Evolutionary conservation across 1,140 invertebrate genomes (phyloP), one percentile per base, ranked within the genome.

Genomic region (Drosophila guanche): DNA sequence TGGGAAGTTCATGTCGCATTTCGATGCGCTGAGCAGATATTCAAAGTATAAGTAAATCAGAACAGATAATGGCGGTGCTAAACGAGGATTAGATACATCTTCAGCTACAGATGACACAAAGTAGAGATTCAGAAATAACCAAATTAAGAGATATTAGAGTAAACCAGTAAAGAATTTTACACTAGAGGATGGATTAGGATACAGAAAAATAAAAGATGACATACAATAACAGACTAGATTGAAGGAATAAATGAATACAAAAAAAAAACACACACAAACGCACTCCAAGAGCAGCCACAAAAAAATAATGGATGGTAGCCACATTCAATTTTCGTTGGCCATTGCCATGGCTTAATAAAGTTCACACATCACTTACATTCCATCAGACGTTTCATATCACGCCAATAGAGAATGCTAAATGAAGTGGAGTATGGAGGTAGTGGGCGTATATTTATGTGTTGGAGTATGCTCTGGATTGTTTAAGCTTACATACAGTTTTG

Each of bases 341-440:
- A 37, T 27, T 37, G 33, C 29, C 27, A 50, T 29, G 42, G 14
- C 16, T 58, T 47, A 48, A 48, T 58, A 37, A 58, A 47, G 48
- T 58, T 14, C 12, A 58, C 43, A 47, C 16, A n/a, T 47, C 43
- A 47, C 5, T 20, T 56, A 45, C 43, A 22, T 47, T 47, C 5
- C n/a, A 37, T 20, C 16, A 20, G 16, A 20, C 33, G 12, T 6
- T 37, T 4, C 29, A 33, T 33, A 33, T 33, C 55, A 4, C 4
- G 43, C 29, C 10, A 1, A 4, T 12, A 37, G 10, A 37, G 33
- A 12, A 4, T 4, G 10, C 33, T 12, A 1, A 0, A 20, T 20
- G 33, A 4, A 4, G 33, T 1, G 1, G 10, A 7, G 29, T 2
- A 33, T 7, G 29, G 8, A 10, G 7, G 7, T 33, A 33, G 33